A percentile compares a stretch with the other conserved stretches of the same genome.
These are phyloP conservation scores for Tiphia femorata DNA, from an alignment of 2,888 invertebrate species.

Conservation along the genomic window DNA sequence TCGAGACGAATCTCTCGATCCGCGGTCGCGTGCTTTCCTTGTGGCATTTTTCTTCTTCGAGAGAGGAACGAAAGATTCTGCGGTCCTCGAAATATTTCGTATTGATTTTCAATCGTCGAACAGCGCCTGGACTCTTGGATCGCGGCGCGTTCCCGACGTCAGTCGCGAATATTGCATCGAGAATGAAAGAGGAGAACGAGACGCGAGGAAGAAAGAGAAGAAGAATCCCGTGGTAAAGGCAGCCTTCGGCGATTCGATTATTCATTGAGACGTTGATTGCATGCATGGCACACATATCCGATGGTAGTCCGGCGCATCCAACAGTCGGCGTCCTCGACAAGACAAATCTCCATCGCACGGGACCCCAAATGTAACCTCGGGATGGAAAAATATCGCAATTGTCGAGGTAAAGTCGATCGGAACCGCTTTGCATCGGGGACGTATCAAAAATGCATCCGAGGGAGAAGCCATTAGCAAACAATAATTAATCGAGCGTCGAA, in stretches of 20 bases:
- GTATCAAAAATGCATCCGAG: no score
- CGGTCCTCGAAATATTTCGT: no score
- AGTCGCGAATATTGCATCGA: slow-evolving; percentile 4
- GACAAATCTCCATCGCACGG: background rate
- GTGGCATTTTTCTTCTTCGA: background rate
- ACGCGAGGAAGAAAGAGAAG: background rate
- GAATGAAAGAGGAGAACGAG: background rate
- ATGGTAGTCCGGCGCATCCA: slow-evolving; percentile 6
- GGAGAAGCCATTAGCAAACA: no score
- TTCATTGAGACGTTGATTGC: slow-evolving; percentile 48
- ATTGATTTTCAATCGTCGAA: no score
- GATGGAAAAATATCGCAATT: no score
- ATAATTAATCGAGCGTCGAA: no score
- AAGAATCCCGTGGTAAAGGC: background rate
- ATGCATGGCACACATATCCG: slow-evolving; percentile 38
- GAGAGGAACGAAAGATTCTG: background rate
- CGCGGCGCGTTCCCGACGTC: no score
- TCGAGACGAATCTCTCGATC: background rate
- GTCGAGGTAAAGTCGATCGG: no score
- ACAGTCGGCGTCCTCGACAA: slow-evolving; percentile 10
- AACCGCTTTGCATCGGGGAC: no score
- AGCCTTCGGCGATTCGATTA: slow-evolving; percentile 40
- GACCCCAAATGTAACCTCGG: no score
- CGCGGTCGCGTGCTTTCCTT: background rate
- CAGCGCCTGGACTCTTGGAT: no score